Percentiles rank a stretch among this genome's conserved stretches.
Conservation (phyloP, 2,888 invertebrate species). For the Chirona hameri region DNA sequence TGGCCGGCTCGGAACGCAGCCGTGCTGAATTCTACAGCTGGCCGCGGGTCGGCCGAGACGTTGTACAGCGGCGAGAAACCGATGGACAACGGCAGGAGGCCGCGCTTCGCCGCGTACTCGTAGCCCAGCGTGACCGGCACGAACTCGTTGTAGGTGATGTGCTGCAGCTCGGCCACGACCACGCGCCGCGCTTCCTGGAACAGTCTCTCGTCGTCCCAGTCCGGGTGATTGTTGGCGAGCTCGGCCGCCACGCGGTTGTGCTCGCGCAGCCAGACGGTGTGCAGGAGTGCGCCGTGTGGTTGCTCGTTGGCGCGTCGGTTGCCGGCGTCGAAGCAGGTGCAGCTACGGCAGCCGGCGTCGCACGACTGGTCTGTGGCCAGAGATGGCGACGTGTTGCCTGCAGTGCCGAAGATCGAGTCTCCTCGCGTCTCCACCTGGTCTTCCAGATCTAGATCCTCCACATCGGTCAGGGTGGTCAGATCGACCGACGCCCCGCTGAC, state of each 20-base stretch:
- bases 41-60: constrained; percentile 6
- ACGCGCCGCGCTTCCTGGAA: constrained; percentile 54
- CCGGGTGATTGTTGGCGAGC: constrained; percentile 48
- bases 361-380: background rate
- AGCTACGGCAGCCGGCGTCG: background rate
- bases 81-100: background rate
- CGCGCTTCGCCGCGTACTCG: constrained; percentile 39
- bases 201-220: constrained; percentile 53
- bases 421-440: background rate
- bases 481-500: no score
- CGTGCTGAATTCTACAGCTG: constrained; percentile 36
- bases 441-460: background rate
- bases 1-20: constrained; percentile 38
- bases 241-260: constrained; percentile 52
- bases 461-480: no score
- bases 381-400: background rate
- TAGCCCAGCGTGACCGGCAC: constrained; percentile 54
- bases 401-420: background rate
- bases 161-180: constrained; percentile 53
- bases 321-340: constrained; percentile 43
- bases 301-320: constrained; percentile 55
- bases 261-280: constrained; percentile 59
- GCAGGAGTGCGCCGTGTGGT: constrained; percentile 65
- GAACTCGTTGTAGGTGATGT: constrained; percentile 56
- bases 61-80: constrained; percentile 34